Evolutionary conservation across 2,888 invertebrate genomes (phyloP), one percentile per base, ranked within the genome.

Genomic region (Lasioglossum leucozonium): DNA sequence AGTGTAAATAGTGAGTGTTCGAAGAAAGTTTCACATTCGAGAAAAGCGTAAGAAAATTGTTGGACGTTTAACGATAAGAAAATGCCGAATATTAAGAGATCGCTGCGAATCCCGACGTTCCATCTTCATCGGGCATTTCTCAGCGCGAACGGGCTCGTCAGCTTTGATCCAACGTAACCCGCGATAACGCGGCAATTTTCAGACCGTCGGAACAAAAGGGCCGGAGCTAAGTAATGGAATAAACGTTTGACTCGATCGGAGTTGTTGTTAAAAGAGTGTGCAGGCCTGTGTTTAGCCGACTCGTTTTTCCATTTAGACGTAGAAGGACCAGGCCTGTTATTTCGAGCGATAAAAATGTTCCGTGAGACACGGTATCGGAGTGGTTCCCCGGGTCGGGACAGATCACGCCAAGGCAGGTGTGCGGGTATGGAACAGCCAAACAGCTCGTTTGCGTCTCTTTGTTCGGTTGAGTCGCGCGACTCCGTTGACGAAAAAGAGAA

Each of bases 341-440:
- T n/a, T n/a, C 34, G 8, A 40, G 22, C 67, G 37, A 67, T 67
- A 40, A 67, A 67, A 40, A 37, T n/a, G 67, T 37, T 67, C n/a
- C 67, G 67, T 37, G 67, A 18, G 16, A 67, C 67, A 67, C 37
- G 67, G 67, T 40, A 67, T 40, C 67, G 37, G n/a, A n/a, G 22
- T 5, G n/a, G 34, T n/a, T 18, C 10, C 10, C 51, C 51, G 22
- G 34, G 1, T 34, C 34, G 40, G 18, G 44, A 47, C 47, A 10
- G 40, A 40, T 67, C 67, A 72, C 72, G 72, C 30, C 34, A 72
- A 47, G 47, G 34, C 8, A 58, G 22, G 51, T n/a, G 22, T 22
- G 51, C 22, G 18, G 22, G 22, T 8, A 51, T 51, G 22, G 51
- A 51, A 55, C 62, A 75, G 30, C 22, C 34, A 65, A 65, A 51